Percentiles rank a stretch among this genome's conserved stretches.
phyloP scores from a whole-genome alignment of 2,888 invertebrate species.

The Physocephala rufipes region DNA sequence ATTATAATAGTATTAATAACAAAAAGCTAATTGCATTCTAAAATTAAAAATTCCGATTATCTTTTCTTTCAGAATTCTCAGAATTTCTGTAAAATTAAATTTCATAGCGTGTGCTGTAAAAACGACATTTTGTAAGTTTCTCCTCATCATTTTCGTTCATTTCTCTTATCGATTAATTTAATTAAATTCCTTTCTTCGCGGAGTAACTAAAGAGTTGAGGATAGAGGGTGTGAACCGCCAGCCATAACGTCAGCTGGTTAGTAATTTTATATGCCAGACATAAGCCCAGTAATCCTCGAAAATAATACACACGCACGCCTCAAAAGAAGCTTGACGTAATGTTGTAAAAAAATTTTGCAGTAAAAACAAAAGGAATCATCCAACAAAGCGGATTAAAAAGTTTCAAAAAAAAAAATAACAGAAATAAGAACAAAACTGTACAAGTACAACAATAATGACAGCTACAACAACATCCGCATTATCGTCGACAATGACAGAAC shows the following conservation, averaged over 20 bases:
- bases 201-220: neutral
- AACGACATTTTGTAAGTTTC: neutral
- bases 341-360: conserved; percentile 7
- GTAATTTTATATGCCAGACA: conserved; percentile 32
- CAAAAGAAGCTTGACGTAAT: conserved; percentile 18
- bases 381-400: conserved; percentile 28
- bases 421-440: neutral
- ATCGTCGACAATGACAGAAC: no score
- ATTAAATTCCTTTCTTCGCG: neutral
- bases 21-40: no score
- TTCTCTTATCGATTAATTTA: conserved; percentile 19
- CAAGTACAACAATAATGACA: neutral
- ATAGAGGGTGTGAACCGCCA: no score
- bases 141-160: neutral
- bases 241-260: neutral
- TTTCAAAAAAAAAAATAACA: neutral
- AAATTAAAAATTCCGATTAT: neutral
- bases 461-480: neutral
- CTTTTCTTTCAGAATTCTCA: neutral
- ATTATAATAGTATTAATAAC: no score
- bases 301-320: conserved; percentile 17
- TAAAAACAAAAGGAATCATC: neutral
- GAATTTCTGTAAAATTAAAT: neutral
- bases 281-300: conserved; percentile 30
- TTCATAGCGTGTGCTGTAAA: neutral